Percentiles rank a stretch among this genome's conserved stretches.
These are phyloP conservation scores for Fabriciana adippe DNA, from an alignment of 2,888 invertebrate genomes.

Conservation along the genomic window DNA sequence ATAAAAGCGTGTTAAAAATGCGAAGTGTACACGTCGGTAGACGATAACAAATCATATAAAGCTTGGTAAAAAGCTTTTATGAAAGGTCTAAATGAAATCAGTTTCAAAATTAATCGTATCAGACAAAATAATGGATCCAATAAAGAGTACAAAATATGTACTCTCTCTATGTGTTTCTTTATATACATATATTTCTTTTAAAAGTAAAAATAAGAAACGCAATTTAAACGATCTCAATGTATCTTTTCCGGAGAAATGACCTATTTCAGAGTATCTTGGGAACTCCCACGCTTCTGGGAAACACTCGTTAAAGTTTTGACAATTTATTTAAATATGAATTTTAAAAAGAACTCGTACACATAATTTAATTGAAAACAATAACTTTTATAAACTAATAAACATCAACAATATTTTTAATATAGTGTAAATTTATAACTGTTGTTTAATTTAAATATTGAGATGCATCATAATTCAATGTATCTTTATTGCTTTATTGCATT, in stretches of 20 bases:
- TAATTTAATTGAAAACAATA: conserved; percentile 20
- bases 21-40: not conserved
- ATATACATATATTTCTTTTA: conserved; percentile 38
- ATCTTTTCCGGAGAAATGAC: conserved; percentile 58
- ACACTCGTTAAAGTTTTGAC: conserved; percentile 61
- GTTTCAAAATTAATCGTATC: conserved; percentile 14
- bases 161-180: not conserved
- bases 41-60: not conserved
- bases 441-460: too few species aligned
- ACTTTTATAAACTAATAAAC: not conserved
- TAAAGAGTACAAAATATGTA: not conserved
- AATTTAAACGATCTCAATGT: conserved; percentile 43
- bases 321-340: conserved; percentile 61
- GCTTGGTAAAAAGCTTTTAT: conserved; percentile 14
- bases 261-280: conserved; percentile 51
- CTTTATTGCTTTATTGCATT: too few species aligned
- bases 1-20: not conserved
- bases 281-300: conserved; percentile 71
- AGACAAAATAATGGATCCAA: conserved; percentile 28
- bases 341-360: conserved; percentile 43
- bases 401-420: not conserved
- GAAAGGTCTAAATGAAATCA: conserved; percentile 12
- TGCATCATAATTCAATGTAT: too few species aligned
- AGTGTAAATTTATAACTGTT: too few species aligned
- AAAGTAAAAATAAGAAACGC: conserved; percentile 46